Conservation (phyloP, 2,113 vertebrate genomes). For the Rana temporaria region DNA sequence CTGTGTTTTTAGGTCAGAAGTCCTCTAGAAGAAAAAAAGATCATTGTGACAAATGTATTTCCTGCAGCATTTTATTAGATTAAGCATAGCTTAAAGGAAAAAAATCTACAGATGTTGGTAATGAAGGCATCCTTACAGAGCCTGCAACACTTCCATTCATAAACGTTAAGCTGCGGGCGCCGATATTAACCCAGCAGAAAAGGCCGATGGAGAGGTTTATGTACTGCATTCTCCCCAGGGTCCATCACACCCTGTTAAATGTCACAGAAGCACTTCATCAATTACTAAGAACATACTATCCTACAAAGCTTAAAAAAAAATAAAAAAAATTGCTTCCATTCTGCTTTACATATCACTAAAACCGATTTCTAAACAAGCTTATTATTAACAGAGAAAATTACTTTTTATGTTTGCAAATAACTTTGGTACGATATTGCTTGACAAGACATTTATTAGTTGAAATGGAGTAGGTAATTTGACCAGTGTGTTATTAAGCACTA, state of each 20-base stretch:
- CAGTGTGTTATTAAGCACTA: background rate
- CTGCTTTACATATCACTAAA: conserved; percentile 9
- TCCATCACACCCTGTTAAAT: conserved; percentile 65
- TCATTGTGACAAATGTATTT: conserved; percentile 60
- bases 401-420: conserved; percentile 18
- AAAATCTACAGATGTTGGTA: conserved; percentile 52
- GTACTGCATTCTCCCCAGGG: conserved; percentile 64
- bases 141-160: conserved; percentile 65
- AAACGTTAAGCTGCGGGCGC: conserved; percentile 63
- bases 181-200: conserved; percentile 64
- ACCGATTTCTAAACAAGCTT: conserved; percentile 16
- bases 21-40: conserved; percentile 21
- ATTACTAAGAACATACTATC: conserved; percentile 60
- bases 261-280: conserved; percentile 70
- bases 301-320: conserved; percentile 37
- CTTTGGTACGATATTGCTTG: background rate
- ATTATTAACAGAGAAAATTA: conserved; percentile 28
- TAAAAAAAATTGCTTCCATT: conserved; percentile 35
- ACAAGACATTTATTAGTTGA: conserved; percentile 3
- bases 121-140: conserved; percentile 62
- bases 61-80: conserved; percentile 59
- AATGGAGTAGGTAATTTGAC: conserved; percentile 4
- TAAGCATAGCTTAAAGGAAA: conserved; percentile 57
- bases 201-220: conserved; percentile 61
- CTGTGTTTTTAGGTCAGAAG: conserved; percentile 5